Evolutionary conservation across 1,140 invertebrate species (phyloP).

Genomic region (Pararge aegeria): DNA sequence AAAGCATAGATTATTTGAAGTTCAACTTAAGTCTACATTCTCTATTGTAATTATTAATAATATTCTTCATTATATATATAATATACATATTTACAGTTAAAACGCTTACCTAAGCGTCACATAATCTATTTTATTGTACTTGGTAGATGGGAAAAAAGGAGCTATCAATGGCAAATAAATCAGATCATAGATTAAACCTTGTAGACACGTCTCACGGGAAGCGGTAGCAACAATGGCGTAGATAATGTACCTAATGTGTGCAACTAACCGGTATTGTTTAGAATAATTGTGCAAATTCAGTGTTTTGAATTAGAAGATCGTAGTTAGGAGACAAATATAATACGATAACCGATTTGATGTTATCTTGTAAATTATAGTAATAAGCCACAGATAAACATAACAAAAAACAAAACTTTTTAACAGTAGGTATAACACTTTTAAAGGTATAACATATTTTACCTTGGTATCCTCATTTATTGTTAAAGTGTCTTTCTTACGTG

Average conservation of each 20-base stretch:
- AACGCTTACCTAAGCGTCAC: neutral
- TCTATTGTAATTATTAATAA: too few relatives aligned
- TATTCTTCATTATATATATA: too few relatives aligned
- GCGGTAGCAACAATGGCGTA: constrained; percentile 10
- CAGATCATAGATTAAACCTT: neutral
- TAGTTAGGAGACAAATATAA: neutral
- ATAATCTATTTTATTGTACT: neutral
- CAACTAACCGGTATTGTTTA: constrained; percentile 26
- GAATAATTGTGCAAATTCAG: constrained; percentile 17
- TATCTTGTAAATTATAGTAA: too few relatives aligned
- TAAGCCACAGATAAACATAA: too few relatives aligned
- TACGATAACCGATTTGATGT: neutral
- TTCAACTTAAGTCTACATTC: too few relatives aligned
- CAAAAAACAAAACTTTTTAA: too few relatives aligned
- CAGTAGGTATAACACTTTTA: too few relatives aligned
- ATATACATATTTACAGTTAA: too few relatives aligned
- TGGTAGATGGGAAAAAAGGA: neutral
- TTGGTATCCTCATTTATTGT: too few relatives aligned
- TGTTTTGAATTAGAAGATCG: neutral
- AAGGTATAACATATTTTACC: too few relatives aligned
- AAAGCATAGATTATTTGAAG: too few relatives aligned
- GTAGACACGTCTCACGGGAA: constrained; percentile 29
- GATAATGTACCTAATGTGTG: neutral
- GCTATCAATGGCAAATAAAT: neutral
- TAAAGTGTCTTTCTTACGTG: too few relatives aligned